phyloP scores from a whole-genome alignment of 1,140 invertebrate genomes.

The Tyrophagus putrescentiae region DNA sequence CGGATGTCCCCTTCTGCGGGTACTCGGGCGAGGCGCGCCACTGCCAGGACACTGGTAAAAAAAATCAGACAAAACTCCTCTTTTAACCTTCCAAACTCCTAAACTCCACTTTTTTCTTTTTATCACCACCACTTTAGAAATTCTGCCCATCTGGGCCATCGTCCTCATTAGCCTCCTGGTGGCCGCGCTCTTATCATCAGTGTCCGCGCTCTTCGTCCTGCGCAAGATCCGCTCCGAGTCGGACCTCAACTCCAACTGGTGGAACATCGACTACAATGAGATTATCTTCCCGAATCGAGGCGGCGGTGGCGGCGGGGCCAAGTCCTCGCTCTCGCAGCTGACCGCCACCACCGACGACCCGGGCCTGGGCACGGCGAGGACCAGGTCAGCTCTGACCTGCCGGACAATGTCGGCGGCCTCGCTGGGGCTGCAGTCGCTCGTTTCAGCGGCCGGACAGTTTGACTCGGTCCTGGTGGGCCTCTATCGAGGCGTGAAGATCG shows the following conservation, averaged over 20 bases:
- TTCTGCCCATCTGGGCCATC: slow-evolving; percentile 11
- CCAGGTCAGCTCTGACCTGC: neutral
- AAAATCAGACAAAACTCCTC: neutral
- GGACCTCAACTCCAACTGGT: slow-evolving; percentile 21
- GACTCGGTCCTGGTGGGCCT: slow-evolving; percentile 19
- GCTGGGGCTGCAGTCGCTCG: slow-evolving; percentile 10
- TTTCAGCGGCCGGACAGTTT: slow-evolving; percentile 10
- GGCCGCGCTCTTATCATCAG: neutral
- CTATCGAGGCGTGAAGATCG: slow-evolving; percentile 25
- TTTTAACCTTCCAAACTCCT: too few relatives aligned
- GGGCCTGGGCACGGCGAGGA: too few relatives aligned
- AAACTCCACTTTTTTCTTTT: too few relatives aligned
- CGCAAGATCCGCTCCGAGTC: slow-evolving; percentile 21
- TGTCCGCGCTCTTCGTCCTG: neutral
- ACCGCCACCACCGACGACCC: neutral
- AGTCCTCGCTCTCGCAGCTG: neutral
- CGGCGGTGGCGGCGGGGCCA: slow-evolving; percentile 1
- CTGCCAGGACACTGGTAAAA: slow-evolving; percentile 19
- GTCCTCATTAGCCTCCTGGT: slow-evolving; percentile 5
- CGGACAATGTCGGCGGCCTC: neutral
- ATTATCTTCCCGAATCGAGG: slow-evolving; percentile 17
- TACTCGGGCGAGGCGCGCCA: slow-evolving; percentile 22
- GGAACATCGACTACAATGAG: slow-evolving; percentile 23
- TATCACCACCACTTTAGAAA: too few relatives aligned
- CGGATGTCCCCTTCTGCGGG: slow-evolving; percentile 21